Conservation (phyloP, 2,888 invertebrate species). For the Phoronis australis region DNA sequence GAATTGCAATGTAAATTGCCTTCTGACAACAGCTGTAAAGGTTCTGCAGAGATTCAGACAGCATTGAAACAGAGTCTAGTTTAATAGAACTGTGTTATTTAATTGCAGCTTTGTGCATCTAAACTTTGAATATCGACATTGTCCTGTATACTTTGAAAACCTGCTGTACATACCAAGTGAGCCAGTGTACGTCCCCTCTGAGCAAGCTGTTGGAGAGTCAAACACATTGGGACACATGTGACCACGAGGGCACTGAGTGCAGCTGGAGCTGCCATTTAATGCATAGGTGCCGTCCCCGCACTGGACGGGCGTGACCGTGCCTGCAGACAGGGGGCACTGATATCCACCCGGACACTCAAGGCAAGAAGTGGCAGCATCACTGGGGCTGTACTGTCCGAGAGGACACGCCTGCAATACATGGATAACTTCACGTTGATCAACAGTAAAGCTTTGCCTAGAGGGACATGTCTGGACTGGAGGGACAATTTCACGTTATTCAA, state of each 20-base stretch:
- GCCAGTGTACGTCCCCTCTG: conserved; percentile 26
- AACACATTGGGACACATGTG: conserved; percentile 21
- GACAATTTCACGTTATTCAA: not conserved
- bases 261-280: conserved; percentile 20
- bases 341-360: conserved; percentile 35
- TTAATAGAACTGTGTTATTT: no score
- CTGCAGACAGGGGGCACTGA: conserved; percentile 23
- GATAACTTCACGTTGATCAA: not conserved
- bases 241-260: conserved; percentile 36
- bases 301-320: conserved; percentile 25
- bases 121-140: no score
- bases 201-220: conserved; percentile 18
- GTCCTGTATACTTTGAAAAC: not conserved
- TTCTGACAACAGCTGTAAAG: no score
- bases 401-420: conserved; percentile 21
- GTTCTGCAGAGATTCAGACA: no score
- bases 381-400: conserved; percentile 24
- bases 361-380: conserved; percentile 31
- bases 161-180: conserved; percentile 20
- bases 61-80: no score
- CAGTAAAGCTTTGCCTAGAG: not conserved
- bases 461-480: no score
- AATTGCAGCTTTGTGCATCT: no score
- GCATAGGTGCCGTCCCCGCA: conserved; percentile 38
- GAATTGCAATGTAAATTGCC: no score